phyloP scores from a whole-genome alignment of 2,113 vertebrate genomes.

The Uria aalge region DNA sequence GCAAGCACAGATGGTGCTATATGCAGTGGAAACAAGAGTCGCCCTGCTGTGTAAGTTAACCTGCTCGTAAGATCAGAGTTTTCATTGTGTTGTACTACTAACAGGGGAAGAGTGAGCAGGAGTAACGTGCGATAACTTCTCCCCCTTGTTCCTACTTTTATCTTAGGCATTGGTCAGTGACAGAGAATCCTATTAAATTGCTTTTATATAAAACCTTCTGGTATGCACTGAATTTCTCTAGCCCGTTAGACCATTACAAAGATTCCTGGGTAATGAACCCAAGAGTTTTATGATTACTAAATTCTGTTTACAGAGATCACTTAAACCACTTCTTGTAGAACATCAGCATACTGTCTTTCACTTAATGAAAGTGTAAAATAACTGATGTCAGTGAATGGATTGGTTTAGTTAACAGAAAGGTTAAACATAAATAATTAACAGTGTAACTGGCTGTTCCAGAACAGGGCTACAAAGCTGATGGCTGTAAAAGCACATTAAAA shows the following conservation, averaged over 20 bases:
- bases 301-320: not conserved
- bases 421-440: conserved; percentile 70
- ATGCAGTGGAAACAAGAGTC: not conserved
- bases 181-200: not conserved
- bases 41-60: not conserved
- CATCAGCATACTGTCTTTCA: not conserved
- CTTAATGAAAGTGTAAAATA: conserved; percentile 52
- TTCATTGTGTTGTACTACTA: not conserved
- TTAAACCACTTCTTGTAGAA: not conserved
- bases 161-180: not conserved
- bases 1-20: not conserved
- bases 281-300: not conserved
- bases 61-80: not conserved
- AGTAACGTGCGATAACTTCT: not conserved
- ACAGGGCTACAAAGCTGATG: not conserved
- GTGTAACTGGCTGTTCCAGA: conserved; percentile 17
- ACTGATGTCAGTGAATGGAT: conserved; percentile 29
- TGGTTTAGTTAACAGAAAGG: conserved; percentile 60
- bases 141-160: not conserved
- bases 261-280: not conserved
- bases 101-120: not conserved
- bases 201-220: not conserved
- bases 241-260: not conserved
- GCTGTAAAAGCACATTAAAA: not conserved
- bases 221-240: not conserved